These are phyloP conservation scores for Scleropages formosus DNA, from an alignment of 2,797 vertebrate species.

Conservation along the genomic window DNA sequence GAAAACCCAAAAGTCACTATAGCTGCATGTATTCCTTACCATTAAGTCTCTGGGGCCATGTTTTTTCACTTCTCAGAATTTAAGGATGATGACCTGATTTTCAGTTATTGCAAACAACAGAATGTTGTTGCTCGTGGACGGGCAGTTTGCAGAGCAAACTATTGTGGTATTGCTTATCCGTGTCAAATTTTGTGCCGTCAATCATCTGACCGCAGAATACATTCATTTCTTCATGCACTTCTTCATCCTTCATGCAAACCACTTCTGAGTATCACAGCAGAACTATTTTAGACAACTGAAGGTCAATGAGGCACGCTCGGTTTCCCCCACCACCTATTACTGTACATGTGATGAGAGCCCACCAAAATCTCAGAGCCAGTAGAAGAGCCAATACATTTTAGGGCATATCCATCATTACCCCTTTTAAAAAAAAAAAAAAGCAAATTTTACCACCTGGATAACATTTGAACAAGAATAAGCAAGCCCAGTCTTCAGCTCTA, in stretches of 20 bases:
- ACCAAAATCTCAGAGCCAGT: not conserved
- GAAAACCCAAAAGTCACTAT: slow-evolving; percentile 38
- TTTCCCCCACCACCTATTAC: not conserved
- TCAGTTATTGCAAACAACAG: slow-evolving; percentile 55
- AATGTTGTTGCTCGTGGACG: slow-evolving; percentile 63
- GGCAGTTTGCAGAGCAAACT: slow-evolving; percentile 53
- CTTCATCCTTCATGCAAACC: slow-evolving; percentile 35
- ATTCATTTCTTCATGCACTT: slow-evolving; percentile 31
- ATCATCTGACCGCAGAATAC: slow-evolving; percentile 31
- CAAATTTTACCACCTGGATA: slow-evolving; percentile 16
- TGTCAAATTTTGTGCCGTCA: slow-evolving; percentile 39
- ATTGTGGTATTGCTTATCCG: slow-evolving; percentile 12
- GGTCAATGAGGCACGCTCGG: not conserved
- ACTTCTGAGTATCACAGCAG: slow-evolving; percentile 37
- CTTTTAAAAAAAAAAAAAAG: not conserved
- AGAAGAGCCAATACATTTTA: slow-evolving; percentile 4
- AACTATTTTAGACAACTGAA: slow-evolving; percentile 13
- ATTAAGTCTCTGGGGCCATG: slow-evolving; percentile 44
- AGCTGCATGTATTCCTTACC: slow-evolving; percentile 51
- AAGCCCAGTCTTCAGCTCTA: not conserved
- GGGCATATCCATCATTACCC: not conserved
- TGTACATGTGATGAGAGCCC: not conserved
- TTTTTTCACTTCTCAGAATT: slow-evolving; percentile 44
- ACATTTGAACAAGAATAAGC: slow-evolving; percentile 6
- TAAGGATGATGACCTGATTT: slow-evolving; percentile 4